Evolutionary conservation across 2,888 invertebrate genomes (phyloP).

Genomic region (Leucania comma): DNA sequence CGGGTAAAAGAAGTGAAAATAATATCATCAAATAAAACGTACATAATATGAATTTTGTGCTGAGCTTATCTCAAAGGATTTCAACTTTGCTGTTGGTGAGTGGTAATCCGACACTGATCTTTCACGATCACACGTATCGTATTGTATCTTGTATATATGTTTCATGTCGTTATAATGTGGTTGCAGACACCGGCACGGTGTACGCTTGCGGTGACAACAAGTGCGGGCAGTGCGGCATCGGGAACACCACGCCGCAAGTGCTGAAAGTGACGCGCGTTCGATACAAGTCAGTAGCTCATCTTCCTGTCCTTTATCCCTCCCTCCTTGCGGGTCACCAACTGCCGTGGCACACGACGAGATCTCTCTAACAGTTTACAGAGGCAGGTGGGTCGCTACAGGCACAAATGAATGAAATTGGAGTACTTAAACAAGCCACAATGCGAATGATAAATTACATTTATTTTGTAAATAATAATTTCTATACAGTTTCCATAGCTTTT

Average conservation of each 20-base stretch:
- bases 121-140: too few species aligned
- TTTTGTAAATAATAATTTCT: too few species aligned
- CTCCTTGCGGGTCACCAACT: too few species aligned
- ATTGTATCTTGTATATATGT: too few species aligned
- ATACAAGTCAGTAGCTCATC: slow-evolving; percentile 83
- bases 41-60: too few species aligned
- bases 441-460: neutral
- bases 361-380: neutral
- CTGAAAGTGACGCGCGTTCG: slow-evolving; percentile 92
- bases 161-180: neutral
- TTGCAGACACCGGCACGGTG: slow-evolving; percentile 94
- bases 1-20: too few species aligned
- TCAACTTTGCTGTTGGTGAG: too few species aligned
- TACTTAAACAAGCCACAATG: neutral
- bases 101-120: too few species aligned
- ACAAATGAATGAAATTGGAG: neutral
- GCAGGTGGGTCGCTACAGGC: neutral
- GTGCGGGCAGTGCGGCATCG: slow-evolving; percentile 97
- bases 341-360: neutral
- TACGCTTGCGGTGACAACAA: slow-evolving; percentile 98
- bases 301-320: neutral
- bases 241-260: slow-evolving; percentile 91
- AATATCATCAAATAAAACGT: too few species aligned
- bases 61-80: too few species aligned
- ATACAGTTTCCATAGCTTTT: too few species aligned